These are phyloP conservation scores for Stictonetta naevosa DNA, from an alignment of 2,113 vertebrate genomes.

Conservation along the genomic window DNA sequence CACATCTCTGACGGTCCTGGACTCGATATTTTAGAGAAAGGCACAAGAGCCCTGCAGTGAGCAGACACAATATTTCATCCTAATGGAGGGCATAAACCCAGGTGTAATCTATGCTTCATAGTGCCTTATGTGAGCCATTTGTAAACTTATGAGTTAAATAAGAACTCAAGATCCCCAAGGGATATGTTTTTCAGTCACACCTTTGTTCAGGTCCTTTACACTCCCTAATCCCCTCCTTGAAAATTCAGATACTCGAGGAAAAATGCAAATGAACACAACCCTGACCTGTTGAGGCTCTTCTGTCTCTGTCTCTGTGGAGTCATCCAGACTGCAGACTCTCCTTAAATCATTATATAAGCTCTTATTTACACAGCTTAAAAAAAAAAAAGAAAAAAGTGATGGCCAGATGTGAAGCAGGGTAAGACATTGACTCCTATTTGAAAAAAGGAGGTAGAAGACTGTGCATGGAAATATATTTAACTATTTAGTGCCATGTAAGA, in stretches of 20 bases:
- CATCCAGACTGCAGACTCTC: background rate
- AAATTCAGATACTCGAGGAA: background rate
- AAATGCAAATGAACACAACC: background rate
- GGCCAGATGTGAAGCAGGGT: background rate
- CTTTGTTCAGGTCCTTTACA: background rate
- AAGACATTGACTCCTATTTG: background rate
- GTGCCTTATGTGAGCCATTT: background rate
- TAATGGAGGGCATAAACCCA: background rate
- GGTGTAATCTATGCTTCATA: background rate
- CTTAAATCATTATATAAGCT: background rate
- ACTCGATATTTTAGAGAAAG: background rate
- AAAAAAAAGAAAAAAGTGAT: background rate
- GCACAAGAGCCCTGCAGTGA: fast-evolving
- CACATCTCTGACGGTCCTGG: background rate
- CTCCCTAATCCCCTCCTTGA: background rate
- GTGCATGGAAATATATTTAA: background rate
- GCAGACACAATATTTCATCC: background rate
- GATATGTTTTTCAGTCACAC: background rate
- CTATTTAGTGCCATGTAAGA: background rate
- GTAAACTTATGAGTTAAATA: background rate
- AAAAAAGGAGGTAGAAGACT: background rate
- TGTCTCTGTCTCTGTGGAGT: background rate
- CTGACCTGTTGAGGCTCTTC: background rate
- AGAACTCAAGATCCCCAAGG: background rate
- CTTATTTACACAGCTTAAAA: background rate